Base-by-base conservation (phyloP, 2,797 vertebrate species). In the Hyperoplus immaculatus region DNA sequence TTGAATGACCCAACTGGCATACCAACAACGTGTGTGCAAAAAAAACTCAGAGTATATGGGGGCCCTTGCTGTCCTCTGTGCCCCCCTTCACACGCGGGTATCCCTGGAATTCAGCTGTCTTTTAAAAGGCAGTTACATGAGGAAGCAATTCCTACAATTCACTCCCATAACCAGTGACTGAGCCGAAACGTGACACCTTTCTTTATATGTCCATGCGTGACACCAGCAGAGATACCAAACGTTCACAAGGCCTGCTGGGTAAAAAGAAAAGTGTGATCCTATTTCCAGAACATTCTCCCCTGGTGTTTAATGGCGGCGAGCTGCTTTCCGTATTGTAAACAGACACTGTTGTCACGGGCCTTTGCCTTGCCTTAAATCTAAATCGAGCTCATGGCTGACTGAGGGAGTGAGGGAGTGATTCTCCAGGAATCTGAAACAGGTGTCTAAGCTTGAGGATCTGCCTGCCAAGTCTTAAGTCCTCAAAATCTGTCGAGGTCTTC, bases 361-460 rank as follows among this genome's bases (percentile, higher is more conserved):
- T 81, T 29, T 82, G 83, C 86, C 86, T 90, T 82, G 82, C 87
- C 85, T 91, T 82, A 75, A 77, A 86, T 90, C 93, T 95, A 95
- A 94, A 94, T 92, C 21, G 79, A 76, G 90, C 92, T 80, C 79
- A 65, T 85, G 87, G 72, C 77, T 51, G 79, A 59, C 80, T 41
- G 76, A 71, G 81, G 80, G 29, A 21, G 21, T 21, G 21, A 21
- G 21, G 21, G 87, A 91, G 77, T 61, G 84, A 86, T 86, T 88
- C 91, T 93, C 71, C 74, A 87, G 90, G 93, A 92, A 94, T 95
- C 84, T 90, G 68, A 88, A 90, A 94, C 95, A 95, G 94, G 93
- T 94, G 94, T 82, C 67, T 62, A 45, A 83, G 89, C 86, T 87
- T 72, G 70, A 89, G 75, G 79, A 77, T 72, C 83, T 69, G 77